Conservation (phyloP, 2,888 invertebrate species). For the Drosophila hawaiiensis region DNA sequence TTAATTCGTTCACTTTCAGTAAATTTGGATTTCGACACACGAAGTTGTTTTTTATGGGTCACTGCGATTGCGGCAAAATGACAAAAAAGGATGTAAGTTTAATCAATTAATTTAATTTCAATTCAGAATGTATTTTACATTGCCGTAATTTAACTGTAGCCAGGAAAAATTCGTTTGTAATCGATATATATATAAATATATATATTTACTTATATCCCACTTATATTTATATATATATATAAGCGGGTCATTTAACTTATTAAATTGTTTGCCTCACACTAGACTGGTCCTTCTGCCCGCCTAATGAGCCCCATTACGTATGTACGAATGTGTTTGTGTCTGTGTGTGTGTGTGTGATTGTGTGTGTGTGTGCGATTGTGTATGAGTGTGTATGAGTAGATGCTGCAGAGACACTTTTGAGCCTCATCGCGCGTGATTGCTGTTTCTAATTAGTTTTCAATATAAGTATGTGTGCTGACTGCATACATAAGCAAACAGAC, state of each 20-base stretch:
- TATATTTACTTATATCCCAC: too few species aligned
- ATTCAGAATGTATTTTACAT: background rate
- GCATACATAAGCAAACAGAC: background rate
- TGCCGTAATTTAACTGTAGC: background rate
- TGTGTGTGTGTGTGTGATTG: background rate
- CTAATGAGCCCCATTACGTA: background rate
- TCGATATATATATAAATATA: background rate
- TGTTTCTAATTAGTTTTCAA: slow-evolving; percentile 33
- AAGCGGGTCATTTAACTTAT: background rate
- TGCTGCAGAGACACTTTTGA: slow-evolving; percentile 5
- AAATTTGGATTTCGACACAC: background rate
- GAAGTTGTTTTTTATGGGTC: background rate
- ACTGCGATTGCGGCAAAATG: background rate
- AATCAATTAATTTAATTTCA: background rate
- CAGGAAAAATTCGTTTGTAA: background rate
- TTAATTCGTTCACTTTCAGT: background rate
- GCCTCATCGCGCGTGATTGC: slow-evolving; percentile 15
- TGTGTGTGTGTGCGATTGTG: too few species aligned
- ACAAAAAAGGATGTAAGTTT: background rate
- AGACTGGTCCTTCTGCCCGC: background rate
- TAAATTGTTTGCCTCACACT: background rate
- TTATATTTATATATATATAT: background rate
- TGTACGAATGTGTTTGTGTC: background rate
- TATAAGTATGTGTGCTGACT: slow-evolving; percentile 6
- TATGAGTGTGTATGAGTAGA: background rate